These are phyloP conservation scores for Prunella himalayana DNA, from an alignment of 2,113 vertebrate genomes.

Conservation along the genomic window DNA sequence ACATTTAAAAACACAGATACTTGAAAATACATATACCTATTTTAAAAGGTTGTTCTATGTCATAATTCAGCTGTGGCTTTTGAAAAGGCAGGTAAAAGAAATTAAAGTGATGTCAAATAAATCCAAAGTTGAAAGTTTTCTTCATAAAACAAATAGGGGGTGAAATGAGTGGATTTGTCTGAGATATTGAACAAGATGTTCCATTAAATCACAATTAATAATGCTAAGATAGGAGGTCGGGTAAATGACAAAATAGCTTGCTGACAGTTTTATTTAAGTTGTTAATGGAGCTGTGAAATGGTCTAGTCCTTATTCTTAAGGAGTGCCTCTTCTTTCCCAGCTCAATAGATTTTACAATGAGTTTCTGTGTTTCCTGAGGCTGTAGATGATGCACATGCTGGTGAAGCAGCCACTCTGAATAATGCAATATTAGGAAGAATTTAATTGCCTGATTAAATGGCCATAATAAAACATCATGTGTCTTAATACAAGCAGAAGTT, in stretches of 20 bases:
- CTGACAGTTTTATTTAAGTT: conserved; percentile 11
- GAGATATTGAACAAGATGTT: background rate
- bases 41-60: background rate
- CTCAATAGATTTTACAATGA: background rate
- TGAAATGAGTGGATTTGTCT: background rate
- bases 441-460: conserved; percentile 43
- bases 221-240: background rate
- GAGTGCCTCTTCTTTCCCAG: background rate
- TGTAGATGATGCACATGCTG: background rate
- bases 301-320: background rate
- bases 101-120: background rate
- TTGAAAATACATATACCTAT: background rate
- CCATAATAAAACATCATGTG: conserved; percentile 19
- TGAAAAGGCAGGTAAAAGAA: background rate
- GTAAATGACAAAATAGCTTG: background rate
- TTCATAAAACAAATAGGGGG: background rate
- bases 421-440: conserved; percentile 16
- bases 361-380: conserved; percentile 7
- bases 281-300: conserved; percentile 20
- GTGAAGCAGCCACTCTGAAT: conserved; percentile 1
- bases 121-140: background rate
- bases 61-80: background rate
- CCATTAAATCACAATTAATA: conserved; percentile 41
- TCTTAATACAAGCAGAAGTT: conserved; percentile 13
- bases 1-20: background rate